Base-by-base conservation (phyloP, 2,113 vertebrate species). In the Odobenus rosmarus region DNA sequence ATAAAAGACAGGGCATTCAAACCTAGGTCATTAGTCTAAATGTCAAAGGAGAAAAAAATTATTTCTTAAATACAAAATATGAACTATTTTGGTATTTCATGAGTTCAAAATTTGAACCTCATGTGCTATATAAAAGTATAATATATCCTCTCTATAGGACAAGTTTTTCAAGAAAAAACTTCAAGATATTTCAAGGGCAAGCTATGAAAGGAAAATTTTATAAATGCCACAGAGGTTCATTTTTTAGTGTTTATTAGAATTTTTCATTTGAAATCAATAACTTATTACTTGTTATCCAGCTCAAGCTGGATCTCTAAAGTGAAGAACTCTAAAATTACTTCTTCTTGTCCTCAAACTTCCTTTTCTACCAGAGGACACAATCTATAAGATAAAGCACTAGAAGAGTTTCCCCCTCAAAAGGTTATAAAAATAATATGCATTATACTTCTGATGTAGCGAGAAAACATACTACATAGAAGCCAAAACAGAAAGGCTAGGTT, bases 41-140 rank as follows among this genome's bases (percentile, higher is more conserved):
- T 82, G 89, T 93, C 49, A 93, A 90, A 90, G 74, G 8, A 72
- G 5, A 96, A 33, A 81, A 96, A 88, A 80, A 18, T 85, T 82
- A 90, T 55, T 79, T 94, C 26, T 80, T 90, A 92, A 84, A 84
- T 46, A 84, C 21, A 93, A 87, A 94, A 39, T 67, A 79, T 28
- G 76, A 82, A 94, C 57, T 62, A 67, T 82, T 64, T 88, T 74
- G n/a, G 31, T 36, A 90, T 87, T 82, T 67, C 26, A 94, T 24
- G 80, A 92, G 28, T 92, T 88, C 23, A 94, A 85, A 95, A 95
- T 91, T 64, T 62, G 51, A 94, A 71, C 3, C 21, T 88, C 9
- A 4, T 95, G 13, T 53, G 2, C 5, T 93, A n/a, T 76, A 86
- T 81, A 74, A 93, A 72, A 64, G 4, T 90, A 71, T 42, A 76